Evolutionary conservation across 2,888 invertebrate genomes (phyloP).

Genomic region (Trissolcus brochymenae): DNA sequence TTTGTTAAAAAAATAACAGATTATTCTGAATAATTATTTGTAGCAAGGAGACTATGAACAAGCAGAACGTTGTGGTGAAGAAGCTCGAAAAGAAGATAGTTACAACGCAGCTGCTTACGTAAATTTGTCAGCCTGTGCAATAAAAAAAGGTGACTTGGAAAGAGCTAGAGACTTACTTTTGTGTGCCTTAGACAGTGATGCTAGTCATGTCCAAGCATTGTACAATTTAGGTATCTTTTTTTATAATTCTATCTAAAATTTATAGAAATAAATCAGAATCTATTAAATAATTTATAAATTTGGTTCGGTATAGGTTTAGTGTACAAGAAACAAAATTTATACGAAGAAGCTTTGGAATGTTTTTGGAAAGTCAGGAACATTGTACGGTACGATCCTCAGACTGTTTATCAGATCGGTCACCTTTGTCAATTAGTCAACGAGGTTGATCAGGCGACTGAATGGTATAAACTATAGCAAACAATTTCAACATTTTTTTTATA

Average conservation of each 20-base stretch:
- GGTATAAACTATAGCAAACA: slow-evolving; percentile 72
- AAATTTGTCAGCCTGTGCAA: slow-evolving; percentile 89
- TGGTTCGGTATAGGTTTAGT: slow-evolving; percentile 79
- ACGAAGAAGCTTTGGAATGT: slow-evolving; percentile 86
- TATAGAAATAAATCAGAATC: neutral
- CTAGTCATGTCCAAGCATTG: slow-evolving; percentile 89
- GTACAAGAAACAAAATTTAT: slow-evolving; percentile 83
- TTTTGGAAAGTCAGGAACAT: slow-evolving; percentile 87
- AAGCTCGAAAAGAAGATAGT: slow-evolving; percentile 84
- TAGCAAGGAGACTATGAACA: slow-evolving; percentile 88
- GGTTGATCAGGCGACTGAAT: slow-evolving; percentile 81
- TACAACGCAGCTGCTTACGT: slow-evolving; percentile 90
- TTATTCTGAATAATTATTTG: neutral
- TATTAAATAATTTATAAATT: neutral
- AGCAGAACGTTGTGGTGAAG: slow-evolving; percentile 86
- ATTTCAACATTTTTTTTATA: neutral
- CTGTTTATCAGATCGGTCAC: slow-evolving; percentile 87
- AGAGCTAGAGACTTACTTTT: slow-evolving; percentile 85
- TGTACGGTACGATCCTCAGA: slow-evolving; percentile 84
- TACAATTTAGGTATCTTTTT: slow-evolving; percentile 83
- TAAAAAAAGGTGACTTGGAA: slow-evolving; percentile 82
- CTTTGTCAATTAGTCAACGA: slow-evolving; percentile 84
- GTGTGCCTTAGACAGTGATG: slow-evolving; percentile 87
- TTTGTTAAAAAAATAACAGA: neutral
- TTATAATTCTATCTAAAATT: neutral